Evolutionary conservation across 37 sponge, comb jelly and placozoan genomes (phyloP).

Genomic region (Tethya wilhelma): DNA sequence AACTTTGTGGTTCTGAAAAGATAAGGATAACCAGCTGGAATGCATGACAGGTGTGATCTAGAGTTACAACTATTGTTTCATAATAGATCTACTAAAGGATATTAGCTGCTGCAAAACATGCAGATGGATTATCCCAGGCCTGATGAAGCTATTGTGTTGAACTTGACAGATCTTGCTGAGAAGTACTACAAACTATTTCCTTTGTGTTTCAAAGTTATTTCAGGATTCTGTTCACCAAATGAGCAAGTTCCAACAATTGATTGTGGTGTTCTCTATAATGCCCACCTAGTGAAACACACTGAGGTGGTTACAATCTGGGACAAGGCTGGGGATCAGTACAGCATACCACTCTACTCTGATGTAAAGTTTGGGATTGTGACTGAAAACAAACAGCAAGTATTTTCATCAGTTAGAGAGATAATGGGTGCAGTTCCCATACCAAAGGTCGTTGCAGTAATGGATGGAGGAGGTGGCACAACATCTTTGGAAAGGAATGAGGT

Average conservation of each 20-base stretch:
- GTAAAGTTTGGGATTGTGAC: constrained; percentile 13
- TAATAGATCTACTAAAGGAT: too few species aligned
- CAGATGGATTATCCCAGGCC: too few species aligned
- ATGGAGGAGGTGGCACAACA: not conserved
- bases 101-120: too few species aligned
- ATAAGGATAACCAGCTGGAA: too few species aligned
- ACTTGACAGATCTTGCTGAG: not conserved
- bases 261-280: constrained; percentile 3
- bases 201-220: not conserved
- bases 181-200: constrained; percentile 8
- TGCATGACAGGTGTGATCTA: too few species aligned
- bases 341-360: constrained; percentile 5
- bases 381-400: not conserved
- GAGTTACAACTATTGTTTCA: too few species aligned
- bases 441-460: constrained; percentile 3
- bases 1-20: too few species aligned
- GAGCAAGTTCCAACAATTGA: constrained; percentile 4
- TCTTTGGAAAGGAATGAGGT: not conserved
- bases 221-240: constrained; percentile 13
- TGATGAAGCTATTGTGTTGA: too few species aligned
- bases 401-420: not conserved
- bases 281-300: constrained; percentile 1
- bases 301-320: not conserved
- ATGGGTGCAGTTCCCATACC: constrained; percentile 1
- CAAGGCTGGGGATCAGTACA: not conserved